Base-by-base conservation (phyloP, 2,113 vertebrate species). In the Tachycineta bicolor region DNA sequence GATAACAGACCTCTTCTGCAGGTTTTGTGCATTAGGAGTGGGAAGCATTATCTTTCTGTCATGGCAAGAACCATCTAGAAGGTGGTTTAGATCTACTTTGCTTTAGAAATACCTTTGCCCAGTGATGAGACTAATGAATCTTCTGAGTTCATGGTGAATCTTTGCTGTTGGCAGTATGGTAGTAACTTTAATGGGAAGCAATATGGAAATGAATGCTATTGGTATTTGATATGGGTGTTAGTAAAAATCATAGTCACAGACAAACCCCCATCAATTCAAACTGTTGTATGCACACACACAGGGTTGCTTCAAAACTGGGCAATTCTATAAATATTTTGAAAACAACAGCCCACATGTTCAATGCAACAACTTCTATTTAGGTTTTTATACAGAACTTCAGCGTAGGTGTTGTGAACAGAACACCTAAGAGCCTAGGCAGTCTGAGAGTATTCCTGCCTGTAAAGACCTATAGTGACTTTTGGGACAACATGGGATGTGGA, bases 191-290 rank as follows among this genome's bases (percentile, higher is more conserved):
- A 26, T 41, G 19, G 21, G n/a, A 71, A 76, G 21, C 31, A 84
- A 50, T n/a, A 55, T 7, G 20, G 52, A 77, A 63, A 65, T 43
- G 43, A 69, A 24, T 34, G 15, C 11, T 60, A 33, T 10, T 65
- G 37, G 18, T 28, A 20, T 33, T 77, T 50, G 19, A 46, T 37
- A 21, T 17, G 6, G 14, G 11, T 63, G 43, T 29, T 37, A 44
- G 50, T 13, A 50, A 55, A 89, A 71, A 64, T 21, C 29, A 47
- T 5, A 73, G 14, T 31, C n/a, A 53, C 14, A 39, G 23, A 74
- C 2, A 43, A 75, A 56, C 56, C 13, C 4, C 6, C 13, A 23
- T 0, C 0, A 1, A 52, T 34, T 52, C 10, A 22, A 34, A 31
- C 10, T 41, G 5, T 9, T 34, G 3, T 12, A 24, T 3, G 2